Evolutionary conservation across 2,888 invertebrate genomes (phyloP).

Genomic region (Isoperla grammatica): DNA sequence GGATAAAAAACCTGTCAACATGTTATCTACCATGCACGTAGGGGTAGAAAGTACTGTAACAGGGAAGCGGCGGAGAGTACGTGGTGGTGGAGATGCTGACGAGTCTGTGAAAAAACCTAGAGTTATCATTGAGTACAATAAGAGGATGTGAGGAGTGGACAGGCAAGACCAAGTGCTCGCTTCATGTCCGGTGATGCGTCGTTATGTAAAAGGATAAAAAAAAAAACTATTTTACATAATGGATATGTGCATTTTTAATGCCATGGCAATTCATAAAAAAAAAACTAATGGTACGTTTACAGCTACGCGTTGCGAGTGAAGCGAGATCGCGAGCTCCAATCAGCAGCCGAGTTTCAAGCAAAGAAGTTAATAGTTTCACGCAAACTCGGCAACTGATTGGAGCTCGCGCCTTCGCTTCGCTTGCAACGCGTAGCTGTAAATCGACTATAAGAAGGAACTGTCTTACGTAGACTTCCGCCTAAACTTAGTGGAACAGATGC

Average conservation of each 20-base stretch:
- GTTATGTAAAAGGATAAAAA: conserved; percentile 31
- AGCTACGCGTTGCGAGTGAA: too few relatives aligned
- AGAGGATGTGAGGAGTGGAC: conserved; percentile 33
- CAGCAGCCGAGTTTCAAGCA: too few relatives aligned
- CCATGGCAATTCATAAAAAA: not conserved
- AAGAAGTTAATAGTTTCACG: too few relatives aligned
- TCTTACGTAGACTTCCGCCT: conserved; percentile 26
- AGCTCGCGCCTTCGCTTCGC: too few relatives aligned
- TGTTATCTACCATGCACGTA: conserved; percentile 29
- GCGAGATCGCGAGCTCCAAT: too few relatives aligned
- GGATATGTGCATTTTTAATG: conserved; percentile 30
- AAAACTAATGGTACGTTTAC: too few relatives aligned
- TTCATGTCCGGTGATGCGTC: conserved; percentile 31
- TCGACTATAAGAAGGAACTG: conserved; percentile 23
- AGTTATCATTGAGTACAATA: conserved; percentile 32
- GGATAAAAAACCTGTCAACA: conserved; percentile 29
- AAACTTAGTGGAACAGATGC: conserved; percentile 28
- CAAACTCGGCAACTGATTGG: too few relatives aligned
- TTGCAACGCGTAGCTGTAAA: too few relatives aligned
- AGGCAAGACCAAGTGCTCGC: conserved; percentile 28
- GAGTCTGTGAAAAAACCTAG: conserved; percentile 27
- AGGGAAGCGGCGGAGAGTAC: not conserved
- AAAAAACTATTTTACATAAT: conserved; percentile 31
- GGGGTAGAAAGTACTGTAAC: conserved; percentile 24
- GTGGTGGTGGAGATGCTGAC: not conserved